Evolutionary conservation across 2,797 vertebrate species (phyloP), one percentile per base, ranked within the genome.

Genomic region (Acanthopagrus latus): DNA sequence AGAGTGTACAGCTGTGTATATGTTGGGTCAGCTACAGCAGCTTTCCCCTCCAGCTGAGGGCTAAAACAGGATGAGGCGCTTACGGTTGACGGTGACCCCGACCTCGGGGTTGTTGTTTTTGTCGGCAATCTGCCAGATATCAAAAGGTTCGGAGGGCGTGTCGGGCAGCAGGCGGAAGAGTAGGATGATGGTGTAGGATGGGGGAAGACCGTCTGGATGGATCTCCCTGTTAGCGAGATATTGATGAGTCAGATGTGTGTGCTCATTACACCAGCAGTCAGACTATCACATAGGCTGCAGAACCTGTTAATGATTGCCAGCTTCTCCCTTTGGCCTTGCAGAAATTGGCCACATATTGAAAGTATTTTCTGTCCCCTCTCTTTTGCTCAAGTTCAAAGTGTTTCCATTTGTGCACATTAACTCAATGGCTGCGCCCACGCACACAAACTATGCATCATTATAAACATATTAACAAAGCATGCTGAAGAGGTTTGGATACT

Each of bases 91-190:
- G 23, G 97, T 97, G 85, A 99, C 86, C 85, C 98, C 98, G 60
- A 98, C 97, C 95, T 99, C 96, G 0, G 98, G 98, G 88, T 97
- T 99, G 92, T 97, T 96, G 93, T 96, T 97, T 91, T 95, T 95
- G 93, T 99, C 97, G 7, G 97, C 92, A 84, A 99, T 97, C 94
- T 99, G 98, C 98, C 98, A 99, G 89, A 99, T 94, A 89, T 98
- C 97, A 91, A 99, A 99, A 50, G 97, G 95, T 64, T 99, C 97
- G 1, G 80, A 95, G 69, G 95, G 91, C 6, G 97, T 95, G 84
- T 99, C 97, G 0, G 98, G 96, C 48, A 99, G 94, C 75, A 99
- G 93, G 55, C 97, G 97, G 95, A 99, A 97, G 65, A 99, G 91
- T 81, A 99, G 81, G 89, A 99, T 96, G 83, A 99, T 96, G 2